Conservation (phyloP, 2,888 invertebrate species). For the Prosapia bicincta region DNA sequence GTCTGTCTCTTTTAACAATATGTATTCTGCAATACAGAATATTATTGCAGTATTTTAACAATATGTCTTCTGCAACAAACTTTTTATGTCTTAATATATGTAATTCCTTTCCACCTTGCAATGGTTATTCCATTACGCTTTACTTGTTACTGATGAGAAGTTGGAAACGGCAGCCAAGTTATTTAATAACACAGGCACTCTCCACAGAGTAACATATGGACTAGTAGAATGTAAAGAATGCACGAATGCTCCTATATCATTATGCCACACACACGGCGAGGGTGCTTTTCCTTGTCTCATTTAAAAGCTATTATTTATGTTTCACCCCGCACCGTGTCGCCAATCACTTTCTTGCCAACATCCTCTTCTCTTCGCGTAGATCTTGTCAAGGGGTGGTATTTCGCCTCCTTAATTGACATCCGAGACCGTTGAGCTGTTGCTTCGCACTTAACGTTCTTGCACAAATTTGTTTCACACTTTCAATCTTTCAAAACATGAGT, state of each 20-base stretch:
- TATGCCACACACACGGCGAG: neutral
- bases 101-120: too few relatives aligned
- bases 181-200: too few relatives aligned
- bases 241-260: neutral
- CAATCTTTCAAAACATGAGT: neutral
- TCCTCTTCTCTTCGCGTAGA: neutral
- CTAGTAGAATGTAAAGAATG: neutral
- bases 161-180: too few relatives aligned
- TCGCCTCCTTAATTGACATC: neutral
- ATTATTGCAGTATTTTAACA: too few relatives aligned
- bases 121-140: too few relatives aligned
- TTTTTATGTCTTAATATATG: too few relatives aligned
- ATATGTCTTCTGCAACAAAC: too few relatives aligned
- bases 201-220: neutral
- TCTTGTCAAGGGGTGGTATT: neutral
- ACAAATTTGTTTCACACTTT: neutral
- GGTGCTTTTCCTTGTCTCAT: neutral
- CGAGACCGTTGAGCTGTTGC: neutral
- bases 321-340: neutral
- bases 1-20: too few relatives aligned
- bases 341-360: neutral
- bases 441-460: neutral
- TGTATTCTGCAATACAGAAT: too few relatives aligned
- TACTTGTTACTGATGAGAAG: too few relatives aligned
- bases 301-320: slow-evolving; percentile 2